A percentile compares a stretch with the other conserved stretches of the same genome.
phyloP scores from a whole-genome alignment of 2,797 vertebrate species.

The Sebastes diploproa region DNA sequence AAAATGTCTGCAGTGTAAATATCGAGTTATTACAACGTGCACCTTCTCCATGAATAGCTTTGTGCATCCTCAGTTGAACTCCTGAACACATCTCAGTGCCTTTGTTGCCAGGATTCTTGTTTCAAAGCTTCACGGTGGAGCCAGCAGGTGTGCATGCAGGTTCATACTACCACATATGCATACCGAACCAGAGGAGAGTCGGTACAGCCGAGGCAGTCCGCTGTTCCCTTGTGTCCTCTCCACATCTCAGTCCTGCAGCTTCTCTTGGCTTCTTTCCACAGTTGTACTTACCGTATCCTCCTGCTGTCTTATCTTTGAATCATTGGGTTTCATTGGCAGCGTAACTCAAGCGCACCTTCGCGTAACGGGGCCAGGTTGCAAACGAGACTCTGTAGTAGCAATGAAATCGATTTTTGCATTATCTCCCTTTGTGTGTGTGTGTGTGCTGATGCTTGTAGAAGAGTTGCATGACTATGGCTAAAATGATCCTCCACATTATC shows the following conservation, averaged over 20 bases:
- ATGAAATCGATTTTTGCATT: conserved; percentile 53
- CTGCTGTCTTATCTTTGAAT: conserved; percentile 38
- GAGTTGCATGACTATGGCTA: neutral
- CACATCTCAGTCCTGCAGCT: conserved; percentile 10
- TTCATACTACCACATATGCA: neutral
- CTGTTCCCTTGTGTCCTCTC: neutral
- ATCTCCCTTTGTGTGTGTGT: neutral
- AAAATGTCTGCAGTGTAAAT: neutral
- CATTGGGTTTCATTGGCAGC: conserved; percentile 52
- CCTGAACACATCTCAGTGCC: neutral
- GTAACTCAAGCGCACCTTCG: conserved; percentile 44
- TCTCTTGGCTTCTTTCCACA: conserved; percentile 36
- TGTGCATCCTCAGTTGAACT: neutral
- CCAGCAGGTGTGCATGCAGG: neutral
- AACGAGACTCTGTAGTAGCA: conserved; percentile 48
- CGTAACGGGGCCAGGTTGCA: conserved; percentile 25
- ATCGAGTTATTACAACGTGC: neutral
- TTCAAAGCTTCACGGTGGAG: neutral
- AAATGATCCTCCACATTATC: neutral
- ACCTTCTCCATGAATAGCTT: neutral
- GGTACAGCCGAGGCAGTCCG: neutral
- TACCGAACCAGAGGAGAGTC: neutral
- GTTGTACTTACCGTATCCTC: conserved; percentile 25
- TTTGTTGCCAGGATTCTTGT: neutral
- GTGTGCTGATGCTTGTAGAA: neutral